Conservation (phyloP, 2,797 vertebrate species). For the Malurus splendens region DNA sequence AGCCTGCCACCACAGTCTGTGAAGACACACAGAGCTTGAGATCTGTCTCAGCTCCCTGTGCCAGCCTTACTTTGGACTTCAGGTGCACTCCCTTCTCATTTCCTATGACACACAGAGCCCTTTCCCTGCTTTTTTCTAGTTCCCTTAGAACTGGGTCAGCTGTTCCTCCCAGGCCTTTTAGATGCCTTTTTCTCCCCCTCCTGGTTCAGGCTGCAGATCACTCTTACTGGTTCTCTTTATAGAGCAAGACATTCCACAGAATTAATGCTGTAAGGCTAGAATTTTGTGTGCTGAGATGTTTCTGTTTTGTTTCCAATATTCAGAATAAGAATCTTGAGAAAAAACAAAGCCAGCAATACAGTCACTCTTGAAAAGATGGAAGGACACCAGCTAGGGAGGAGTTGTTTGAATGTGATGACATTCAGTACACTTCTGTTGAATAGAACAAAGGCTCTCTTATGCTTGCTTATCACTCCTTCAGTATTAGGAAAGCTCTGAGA, state of each 20-base stretch:
- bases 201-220: background rate
- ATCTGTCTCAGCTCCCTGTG: background rate
- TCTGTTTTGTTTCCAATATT: background rate
- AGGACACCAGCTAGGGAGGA: background rate
- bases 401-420: background rate
- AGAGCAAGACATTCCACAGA: background rate
- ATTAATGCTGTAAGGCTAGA: background rate
- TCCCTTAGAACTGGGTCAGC: background rate
- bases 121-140: background rate
- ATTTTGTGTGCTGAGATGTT: background rate
- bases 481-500: background rate
- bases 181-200: background rate
- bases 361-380: background rate
- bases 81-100: background rate
- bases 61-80: background rate
- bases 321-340: background rate
- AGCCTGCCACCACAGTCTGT: background rate
- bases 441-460: background rate
- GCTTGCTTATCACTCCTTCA: background rate
- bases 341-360: background rate
- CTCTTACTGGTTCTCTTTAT: background rate
- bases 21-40: background rate
- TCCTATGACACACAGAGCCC: accelerated
- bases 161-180: background rate
- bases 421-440: background rate